Base-by-base conservation (phyloP, 2,888 invertebrate species). In the Myopa testacea region DNA sequence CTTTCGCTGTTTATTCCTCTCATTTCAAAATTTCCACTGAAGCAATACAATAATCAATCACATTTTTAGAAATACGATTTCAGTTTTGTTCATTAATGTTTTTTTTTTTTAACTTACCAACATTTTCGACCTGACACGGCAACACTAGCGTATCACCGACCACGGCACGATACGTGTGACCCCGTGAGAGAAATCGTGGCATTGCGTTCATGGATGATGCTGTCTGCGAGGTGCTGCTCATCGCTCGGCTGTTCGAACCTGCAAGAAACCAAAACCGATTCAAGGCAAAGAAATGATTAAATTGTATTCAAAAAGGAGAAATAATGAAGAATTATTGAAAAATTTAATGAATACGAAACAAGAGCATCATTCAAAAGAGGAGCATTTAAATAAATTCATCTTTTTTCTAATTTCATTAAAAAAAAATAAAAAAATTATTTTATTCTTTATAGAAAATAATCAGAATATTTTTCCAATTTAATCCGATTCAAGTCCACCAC, bases 121-220 rank as follows among this genome's bases (percentile, higher is more conserved):
- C 89, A 88, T 95, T 94, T 86, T 95, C 94, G 38, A 95, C 94
- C 90, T 95, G 94, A 84, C 95, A 95, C 14, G 95, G 95, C 83
- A 95, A 89, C n/a, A 93, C 91, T 55, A 95, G 90, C 0, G 94
- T 94, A 85, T 95, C 95, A 26, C 95, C 95, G 0, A 94, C 93
- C 26, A 95, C 94, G 0, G 94, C 94, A 78, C 94, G 91, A 90
- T 94, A 95, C 76, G 94, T 94, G 87, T 94, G 94, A 0, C 94
- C 94, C 38, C 93, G 91, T 1, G 95, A 94, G 71, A 94, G 87
- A 87, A 95, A 95, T 82, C 93, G 91, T 0, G 95, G 95, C 78
- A 83, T 81, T 38, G 85, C 75, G 75, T 83, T 85, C 65, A 85
- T 80, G 82, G 86, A 78, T 78, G 85, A 80, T 73, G 81, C 62